Percentiles rank a stretch among this genome's conserved stretches.
phyloP scores from a whole-genome alignment of 2,888 invertebrate genomes.

The Hartigia nigra region DNA sequence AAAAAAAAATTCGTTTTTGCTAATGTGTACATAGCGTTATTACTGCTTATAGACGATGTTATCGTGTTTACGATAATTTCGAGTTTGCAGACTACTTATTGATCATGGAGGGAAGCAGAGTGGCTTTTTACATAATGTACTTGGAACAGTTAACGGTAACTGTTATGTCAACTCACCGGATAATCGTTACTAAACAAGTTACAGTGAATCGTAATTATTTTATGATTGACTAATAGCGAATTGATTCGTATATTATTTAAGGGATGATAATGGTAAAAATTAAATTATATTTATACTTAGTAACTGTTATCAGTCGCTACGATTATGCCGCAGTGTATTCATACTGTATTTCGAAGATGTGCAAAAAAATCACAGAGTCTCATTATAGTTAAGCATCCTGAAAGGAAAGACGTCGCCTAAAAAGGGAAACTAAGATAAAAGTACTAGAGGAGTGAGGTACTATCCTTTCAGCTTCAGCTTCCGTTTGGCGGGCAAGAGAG shows the following conservation, averaged over 20 bases:
- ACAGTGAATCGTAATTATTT: neutral
- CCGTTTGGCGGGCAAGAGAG: slow-evolving; percentile 6
- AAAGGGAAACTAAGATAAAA: neutral
- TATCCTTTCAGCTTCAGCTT: slow-evolving; percentile 19
- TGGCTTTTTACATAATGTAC: neutral
- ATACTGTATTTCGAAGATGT: neutral
- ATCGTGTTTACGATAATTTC: neutral
- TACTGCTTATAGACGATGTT: neutral
- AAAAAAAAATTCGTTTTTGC: neutral
- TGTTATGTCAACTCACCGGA: neutral
- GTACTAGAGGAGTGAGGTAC: neutral
- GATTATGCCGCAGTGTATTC: neutral
- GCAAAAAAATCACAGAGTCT: neutral
- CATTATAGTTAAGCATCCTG: neutral
- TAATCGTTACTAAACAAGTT: neutral
- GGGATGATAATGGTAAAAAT: neutral
- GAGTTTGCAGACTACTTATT: neutral
- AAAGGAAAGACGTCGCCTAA: neutral
- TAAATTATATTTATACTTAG: neutral
- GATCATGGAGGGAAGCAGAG: neutral
- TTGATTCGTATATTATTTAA: neutral
- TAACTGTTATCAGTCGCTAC: neutral
- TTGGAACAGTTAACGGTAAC: neutral
- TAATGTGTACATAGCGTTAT: neutral
- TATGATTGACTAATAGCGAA: neutral